These are phyloP conservation scores for Polydrusus tereticollis DNA, from an alignment of 2,888 invertebrate species.

Conservation along the genomic window DNA sequence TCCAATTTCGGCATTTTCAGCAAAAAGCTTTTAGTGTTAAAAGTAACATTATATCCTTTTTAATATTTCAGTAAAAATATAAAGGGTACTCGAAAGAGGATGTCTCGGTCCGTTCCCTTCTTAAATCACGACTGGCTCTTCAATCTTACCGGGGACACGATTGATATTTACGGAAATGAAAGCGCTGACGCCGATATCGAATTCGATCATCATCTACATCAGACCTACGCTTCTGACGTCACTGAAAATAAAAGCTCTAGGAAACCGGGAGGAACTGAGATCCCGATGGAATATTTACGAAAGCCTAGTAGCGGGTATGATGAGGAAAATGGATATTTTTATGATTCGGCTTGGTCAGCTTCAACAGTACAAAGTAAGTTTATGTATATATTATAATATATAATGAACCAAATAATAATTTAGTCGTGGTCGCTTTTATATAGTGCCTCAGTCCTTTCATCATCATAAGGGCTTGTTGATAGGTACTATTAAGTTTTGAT, in stretches of 20 bases:
- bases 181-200: slow-evolving; percentile 51
- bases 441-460: too few species aligned
- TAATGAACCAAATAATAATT: too few species aligned
- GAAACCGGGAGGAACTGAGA: slow-evolving; percentile 15
- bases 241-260: neutral
- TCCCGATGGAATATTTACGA: slow-evolving; percentile 45
- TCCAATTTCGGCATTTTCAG: neutral
- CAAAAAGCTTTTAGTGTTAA: neutral
- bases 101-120: slow-evolving; percentile 16
- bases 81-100: slow-evolving; percentile 1
- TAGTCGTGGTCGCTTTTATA: too few species aligned
- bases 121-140: slow-evolving; percentile 57
- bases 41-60: neutral
- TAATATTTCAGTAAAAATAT: slow-evolving; percentile 37
- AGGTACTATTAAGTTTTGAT: too few species aligned
- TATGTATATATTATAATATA: neutral
- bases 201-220: slow-evolving; percentile 33
- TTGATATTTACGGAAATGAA: slow-evolving; percentile 61
- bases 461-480: too few species aligned
- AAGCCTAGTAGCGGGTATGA: slow-evolving; percentile 39
- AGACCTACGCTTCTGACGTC: neutral
- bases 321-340: slow-evolving; percentile 68
- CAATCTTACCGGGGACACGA: slow-evolving; percentile 69
- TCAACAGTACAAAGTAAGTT: slow-evolving; percentile 54
- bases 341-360: slow-evolving; percentile 66